These are phyloP conservation scores for Anomalospiza imberbis DNA, from an alignment of 2,797 vertebrate species.

Conservation along the genomic window DNA sequence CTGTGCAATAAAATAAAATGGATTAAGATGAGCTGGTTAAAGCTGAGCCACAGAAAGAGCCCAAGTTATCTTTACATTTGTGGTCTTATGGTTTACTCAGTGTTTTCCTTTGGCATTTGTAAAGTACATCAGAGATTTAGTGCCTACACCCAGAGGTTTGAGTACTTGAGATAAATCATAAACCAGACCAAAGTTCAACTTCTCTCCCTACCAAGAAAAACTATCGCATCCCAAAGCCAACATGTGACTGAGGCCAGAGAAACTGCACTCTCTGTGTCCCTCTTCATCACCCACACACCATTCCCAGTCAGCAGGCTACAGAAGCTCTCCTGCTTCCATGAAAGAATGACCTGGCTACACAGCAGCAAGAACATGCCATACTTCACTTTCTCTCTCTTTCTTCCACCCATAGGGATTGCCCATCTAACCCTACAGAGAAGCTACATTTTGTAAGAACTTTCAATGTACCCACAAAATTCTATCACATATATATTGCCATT, in stretches of 20 bases:
- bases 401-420: not conserved
- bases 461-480: fast-evolving
- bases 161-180: not conserved
- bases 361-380: not conserved
- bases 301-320: not conserved
- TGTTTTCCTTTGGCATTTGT: not conserved
- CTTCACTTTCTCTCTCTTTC: not conserved
- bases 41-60: not conserved
- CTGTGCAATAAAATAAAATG: not conserved
- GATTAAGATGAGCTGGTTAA: not conserved
- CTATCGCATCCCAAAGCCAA: not conserved
- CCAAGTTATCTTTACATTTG: not conserved
- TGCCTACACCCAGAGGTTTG: not conserved
- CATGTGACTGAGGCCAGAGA: not conserved
- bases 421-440: not conserved
- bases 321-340: not conserved
- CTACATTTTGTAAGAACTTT: not conserved
- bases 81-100: not conserved
- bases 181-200: not conserved
- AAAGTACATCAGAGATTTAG: not conserved
- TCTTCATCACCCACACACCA: no score
- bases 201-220: not conserved
- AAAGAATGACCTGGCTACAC: not conserved
- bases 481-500: fast-evolving
- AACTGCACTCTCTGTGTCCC: not conserved